Percentiles rank a stretch among this genome's conserved stretches.
Conservation (phyloP, 2,797 vertebrate genomes). For the Tenualosa ilisha region DNA sequence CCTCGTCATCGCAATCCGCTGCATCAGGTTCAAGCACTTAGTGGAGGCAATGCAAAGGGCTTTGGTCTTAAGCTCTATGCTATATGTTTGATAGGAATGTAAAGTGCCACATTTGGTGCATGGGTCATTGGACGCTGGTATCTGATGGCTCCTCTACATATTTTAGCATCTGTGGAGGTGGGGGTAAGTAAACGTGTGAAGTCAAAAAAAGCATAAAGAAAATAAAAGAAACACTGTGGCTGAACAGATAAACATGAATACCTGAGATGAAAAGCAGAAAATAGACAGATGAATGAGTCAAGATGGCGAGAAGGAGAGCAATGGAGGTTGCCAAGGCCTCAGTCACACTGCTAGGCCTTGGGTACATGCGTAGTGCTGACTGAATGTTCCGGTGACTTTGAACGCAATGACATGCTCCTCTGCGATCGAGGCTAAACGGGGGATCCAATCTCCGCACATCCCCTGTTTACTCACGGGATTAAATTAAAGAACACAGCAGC, state of each 20-base stretch:
- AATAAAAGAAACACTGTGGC: not conserved
- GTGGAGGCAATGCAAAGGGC: not conserved
- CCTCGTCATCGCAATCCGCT: not conserved
- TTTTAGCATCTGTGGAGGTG: not conserved
- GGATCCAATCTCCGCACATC: conserved; percentile 59
- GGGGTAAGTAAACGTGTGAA: not conserved
- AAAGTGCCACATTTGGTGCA: not conserved
- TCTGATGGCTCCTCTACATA: not conserved
- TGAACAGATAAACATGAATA: not conserved
- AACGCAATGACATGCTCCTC: conserved; percentile 54
- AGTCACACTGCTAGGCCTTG: not conserved
- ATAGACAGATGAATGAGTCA: not conserved
- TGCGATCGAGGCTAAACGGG: conserved; percentile 49
- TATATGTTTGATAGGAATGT: too few relatives aligned
- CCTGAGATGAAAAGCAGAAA: not conserved
- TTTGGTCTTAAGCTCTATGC: too few relatives aligned
- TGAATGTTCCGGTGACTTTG: conserved; percentile 48
- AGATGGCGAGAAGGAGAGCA: not conserved
- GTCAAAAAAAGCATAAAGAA: not conserved
- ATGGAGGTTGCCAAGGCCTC: not conserved
- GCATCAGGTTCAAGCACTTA: not conserved
- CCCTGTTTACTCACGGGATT: conserved; percentile 73
- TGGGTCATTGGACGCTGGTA: not conserved
- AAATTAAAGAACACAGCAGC: conserved; percentile 74
- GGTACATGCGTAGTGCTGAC: conserved; percentile 24